Percentiles rank a stretch among this genome's conserved stretches.
Evolutionary conservation across 2,888 invertebrate species (phyloP).

Genomic region (Dexiosoma caninum): DNA sequence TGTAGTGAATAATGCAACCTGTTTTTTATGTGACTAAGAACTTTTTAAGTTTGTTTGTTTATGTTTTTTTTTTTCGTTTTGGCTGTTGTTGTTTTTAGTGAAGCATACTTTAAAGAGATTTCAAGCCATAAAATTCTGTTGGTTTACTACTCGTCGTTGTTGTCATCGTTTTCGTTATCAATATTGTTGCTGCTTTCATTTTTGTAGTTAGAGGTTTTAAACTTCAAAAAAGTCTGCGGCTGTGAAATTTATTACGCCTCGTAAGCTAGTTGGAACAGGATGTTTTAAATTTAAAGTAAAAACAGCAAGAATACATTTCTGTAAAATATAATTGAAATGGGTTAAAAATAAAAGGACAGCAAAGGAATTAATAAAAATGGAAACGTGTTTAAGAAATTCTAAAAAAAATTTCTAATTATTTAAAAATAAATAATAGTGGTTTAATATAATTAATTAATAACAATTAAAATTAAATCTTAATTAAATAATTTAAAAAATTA

Average conservation of each 20-base stretch:
- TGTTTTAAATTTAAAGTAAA: conserved; percentile 29
- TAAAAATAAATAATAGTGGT: no score
- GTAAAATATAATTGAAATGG: background rate
- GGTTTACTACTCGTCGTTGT: conserved; percentile 30
- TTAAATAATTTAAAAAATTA: no score
- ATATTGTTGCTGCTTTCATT: conserved; percentile 7
- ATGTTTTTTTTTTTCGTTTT: background rate
- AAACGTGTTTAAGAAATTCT: background rate
- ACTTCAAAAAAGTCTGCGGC: conserved; percentile 65
- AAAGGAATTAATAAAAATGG: background rate
- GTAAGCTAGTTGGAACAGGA: conserved; percentile 61
- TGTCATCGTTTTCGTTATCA: conserved; percentile 7
- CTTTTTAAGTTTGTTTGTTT: background rate
- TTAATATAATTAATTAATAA: no score
- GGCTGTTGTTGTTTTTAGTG: conserved; percentile 17
- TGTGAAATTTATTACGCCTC: conserved; percentile 67
- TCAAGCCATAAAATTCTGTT: conserved; percentile 53
- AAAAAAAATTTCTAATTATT: background rate
- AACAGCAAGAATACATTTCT: background rate
- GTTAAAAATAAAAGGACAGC: background rate
- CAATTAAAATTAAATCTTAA: no score
- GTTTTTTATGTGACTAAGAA: background rate
- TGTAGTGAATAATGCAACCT: background rate
- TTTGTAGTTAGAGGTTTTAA: conserved; percentile 32
- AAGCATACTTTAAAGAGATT: conserved; percentile 59